Conservation (phyloP, 2,888 invertebrate species). For the Plagiodera versicolora region DNA sequence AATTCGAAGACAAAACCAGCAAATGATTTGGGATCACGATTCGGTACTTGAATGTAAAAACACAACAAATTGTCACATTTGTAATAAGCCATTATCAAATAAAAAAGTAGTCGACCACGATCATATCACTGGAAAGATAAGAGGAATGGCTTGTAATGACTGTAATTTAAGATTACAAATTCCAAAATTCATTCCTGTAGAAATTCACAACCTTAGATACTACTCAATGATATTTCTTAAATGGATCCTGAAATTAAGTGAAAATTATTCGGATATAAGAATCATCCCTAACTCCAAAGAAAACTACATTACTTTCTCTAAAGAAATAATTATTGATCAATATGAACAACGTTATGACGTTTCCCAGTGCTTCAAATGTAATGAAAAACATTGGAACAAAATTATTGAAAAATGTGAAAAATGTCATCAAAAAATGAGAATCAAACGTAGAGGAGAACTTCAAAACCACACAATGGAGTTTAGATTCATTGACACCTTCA, state of each 20-base stretch:
- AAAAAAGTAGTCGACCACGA: background rate
- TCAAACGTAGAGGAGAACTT: constrained; percentile 4
- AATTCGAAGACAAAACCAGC: constrained; percentile 2
- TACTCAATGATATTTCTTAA: background rate
- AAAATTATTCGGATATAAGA: background rate
- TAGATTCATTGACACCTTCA: background rate
- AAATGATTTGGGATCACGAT: background rate
- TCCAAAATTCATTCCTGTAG: constrained; percentile 6
- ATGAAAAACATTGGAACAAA: background rate
- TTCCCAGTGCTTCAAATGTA: background rate
- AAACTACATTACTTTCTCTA: background rate
- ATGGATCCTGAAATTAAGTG: constrained; percentile 1
- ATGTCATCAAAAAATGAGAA: background rate
- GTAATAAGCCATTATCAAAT: background rate
- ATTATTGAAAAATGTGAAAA: background rate
- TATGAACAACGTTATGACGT: background rate
- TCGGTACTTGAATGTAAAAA: background rate
- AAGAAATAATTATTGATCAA: constrained; percentile 4
- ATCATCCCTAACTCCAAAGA: too few relatives aligned
- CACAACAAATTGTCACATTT: constrained; percentile 9
- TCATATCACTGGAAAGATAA: too few relatives aligned
- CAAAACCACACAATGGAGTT: background rate
- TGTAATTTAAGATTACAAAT: constrained; percentile 11
- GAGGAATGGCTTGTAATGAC: background rate
- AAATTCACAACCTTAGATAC: background rate